Evolutionary conservation across 2,888 invertebrate species (phyloP), one percentile per base, ranked within the genome.

Genomic region (Palloptera scutellata): DNA sequence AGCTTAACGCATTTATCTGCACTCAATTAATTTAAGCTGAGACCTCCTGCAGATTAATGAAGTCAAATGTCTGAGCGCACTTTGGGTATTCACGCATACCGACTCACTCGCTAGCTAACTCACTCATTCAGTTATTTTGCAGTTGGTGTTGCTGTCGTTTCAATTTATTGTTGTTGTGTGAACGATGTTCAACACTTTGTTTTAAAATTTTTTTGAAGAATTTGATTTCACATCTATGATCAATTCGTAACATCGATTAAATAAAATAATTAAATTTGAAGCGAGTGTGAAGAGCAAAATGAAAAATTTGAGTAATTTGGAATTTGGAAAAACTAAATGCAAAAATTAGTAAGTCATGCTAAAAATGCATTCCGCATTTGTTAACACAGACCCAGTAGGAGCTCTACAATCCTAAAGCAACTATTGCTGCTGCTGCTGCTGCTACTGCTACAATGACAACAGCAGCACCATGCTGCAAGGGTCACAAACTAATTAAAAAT

Each of bases 31-130:
- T 73, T 48, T 74, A 71, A 71, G 71, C 71, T 67, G 40, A 64
- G 73, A 71, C 74, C 74, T 72, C 74, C 74, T 73, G 73, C 73
- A 70, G 74, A 72, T 74, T 74, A 74, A 74, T 73, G 71, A 71
- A 73, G 72, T 73, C 74, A 74, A 73, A 73, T 70, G 72, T 70
- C 70, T 69, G 70, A 68, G 52, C 61, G 68, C 65, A 58, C 61
- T 65, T 15, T 13, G 48, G 48, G 30, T 30, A 30, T 30, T 30
- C 30, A 30, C 30, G 30, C 30, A 30, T 30, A 30, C 30, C 30
- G 6, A 30, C 6, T 30, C 30, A 30, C 30, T 30, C 30, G 6
- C 30, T 4, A 4, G 6, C 51, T 58, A 10, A 20, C 20, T 45
- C 20, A 11, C 59, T 15, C 15, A 48, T 55, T 41, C 48, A 61